Conservation (phyloP, 1,140 invertebrate species). For the Gryon sp. region DNA sequence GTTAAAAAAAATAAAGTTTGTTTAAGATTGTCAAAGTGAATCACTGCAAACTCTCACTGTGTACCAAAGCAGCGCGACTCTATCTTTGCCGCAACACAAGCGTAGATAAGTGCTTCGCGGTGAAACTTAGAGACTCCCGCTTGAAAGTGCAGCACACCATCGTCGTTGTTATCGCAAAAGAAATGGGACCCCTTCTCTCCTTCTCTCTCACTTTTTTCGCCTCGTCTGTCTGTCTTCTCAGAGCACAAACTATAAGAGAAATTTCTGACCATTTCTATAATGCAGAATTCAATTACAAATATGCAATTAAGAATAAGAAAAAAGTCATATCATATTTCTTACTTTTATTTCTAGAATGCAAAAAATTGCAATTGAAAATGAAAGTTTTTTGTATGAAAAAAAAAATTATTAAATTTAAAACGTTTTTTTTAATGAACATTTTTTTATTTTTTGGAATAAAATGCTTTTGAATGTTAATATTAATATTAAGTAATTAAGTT, state of each 20-base stretch:
- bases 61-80: slow-evolving; percentile 10
- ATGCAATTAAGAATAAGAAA: too few relatives aligned
- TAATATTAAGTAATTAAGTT: too few relatives aligned
- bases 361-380: too few relatives aligned
- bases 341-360: neutral
- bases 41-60: too few relatives aligned
- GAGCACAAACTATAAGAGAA: slow-evolving; percentile 39
- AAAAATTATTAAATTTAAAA: too few relatives aligned
- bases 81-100: slow-evolving; percentile 30
- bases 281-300: slow-evolving; percentile 11
- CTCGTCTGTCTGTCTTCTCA: too few relatives aligned
- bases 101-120: slow-evolving; percentile 48
- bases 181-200: slow-evolving; percentile 56
- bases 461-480: too few relatives aligned
- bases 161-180: slow-evolving; percentile 55
- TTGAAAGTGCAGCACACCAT: slow-evolving; percentile 50
- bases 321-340: slow-evolving; percentile 7
- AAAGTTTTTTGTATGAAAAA: too few relatives aligned
- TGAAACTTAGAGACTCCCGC: slow-evolving; percentile 54
- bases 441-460: too few relatives aligned
- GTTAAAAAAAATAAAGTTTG: too few relatives aligned
- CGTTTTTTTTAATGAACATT: too few relatives aligned
- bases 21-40: too few relatives aligned
- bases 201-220: slow-evolving; percentile 1
- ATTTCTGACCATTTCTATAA: slow-evolving; percentile 25